Conservation (phyloP, 2,797 vertebrate genomes). For the Sciurus vulgaris region DNA sequence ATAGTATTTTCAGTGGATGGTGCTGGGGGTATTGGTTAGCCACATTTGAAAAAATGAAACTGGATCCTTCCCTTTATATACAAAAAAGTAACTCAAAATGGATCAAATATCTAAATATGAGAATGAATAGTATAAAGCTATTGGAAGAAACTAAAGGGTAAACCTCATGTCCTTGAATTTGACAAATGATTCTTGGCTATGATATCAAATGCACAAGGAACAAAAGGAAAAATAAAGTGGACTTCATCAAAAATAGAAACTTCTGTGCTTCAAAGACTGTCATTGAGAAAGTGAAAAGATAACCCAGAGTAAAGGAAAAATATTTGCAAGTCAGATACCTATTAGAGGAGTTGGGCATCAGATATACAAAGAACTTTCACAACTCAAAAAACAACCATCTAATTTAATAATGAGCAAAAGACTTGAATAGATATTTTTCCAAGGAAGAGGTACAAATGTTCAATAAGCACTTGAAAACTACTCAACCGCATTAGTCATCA, state of each 20-base stretch:
- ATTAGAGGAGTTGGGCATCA: neutral
- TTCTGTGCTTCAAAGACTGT: constrained; percentile 10
- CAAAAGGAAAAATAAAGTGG: constrained; percentile 51
- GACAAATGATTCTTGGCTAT: neutral
- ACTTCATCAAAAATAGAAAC: constrained; percentile 38
- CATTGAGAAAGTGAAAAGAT: neutral
- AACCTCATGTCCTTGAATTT: neutral
- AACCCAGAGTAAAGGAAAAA: neutral
- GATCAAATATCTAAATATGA: neutral
- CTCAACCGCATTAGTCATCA: constrained; percentile 35
- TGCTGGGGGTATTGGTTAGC: neutral
- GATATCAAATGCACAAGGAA: constrained; percentile 20
- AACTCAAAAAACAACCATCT: neutral
- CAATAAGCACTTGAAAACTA: neutral
- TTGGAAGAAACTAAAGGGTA: neutral
- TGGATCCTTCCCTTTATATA: neutral
- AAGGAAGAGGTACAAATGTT: constrained; percentile 19
- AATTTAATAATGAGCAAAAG: neutral
- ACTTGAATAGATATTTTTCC: neutral
- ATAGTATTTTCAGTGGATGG: neutral
- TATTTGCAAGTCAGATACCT: constrained; percentile 43
- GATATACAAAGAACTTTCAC: neutral
- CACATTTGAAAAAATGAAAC: neutral
- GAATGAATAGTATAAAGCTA: neutral
- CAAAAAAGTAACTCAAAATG: constrained; percentile 50